Evolutionary conservation across 2,113 vertebrate species (phyloP).

Genomic region (Taurulus bubalis): DNA sequence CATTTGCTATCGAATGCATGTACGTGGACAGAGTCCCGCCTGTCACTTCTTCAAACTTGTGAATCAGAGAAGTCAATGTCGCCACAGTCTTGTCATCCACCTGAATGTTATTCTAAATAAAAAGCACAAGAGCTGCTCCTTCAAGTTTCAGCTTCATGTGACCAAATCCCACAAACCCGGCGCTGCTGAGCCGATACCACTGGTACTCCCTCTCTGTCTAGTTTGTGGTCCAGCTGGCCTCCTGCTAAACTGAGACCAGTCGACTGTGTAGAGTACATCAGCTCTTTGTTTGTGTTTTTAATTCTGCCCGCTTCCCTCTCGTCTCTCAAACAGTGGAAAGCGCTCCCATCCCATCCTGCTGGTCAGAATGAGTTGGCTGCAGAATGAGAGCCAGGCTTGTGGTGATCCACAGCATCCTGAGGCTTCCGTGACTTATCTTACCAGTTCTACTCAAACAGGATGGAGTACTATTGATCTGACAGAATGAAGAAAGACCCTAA

Average conservation of each 20-base stretch:
- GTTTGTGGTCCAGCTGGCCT: slow-evolving; percentile 54
- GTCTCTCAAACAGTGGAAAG: slow-evolving; percentile 48
- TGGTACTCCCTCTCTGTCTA: slow-evolving; percentile 38
- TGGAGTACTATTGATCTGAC: slow-evolving; percentile 64
- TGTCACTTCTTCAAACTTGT: slow-evolving; percentile 9
- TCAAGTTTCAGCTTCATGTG: slow-evolving; percentile 29
- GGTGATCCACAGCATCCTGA: slow-evolving; percentile 77
- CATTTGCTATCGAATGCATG: slow-evolving; percentile 31
- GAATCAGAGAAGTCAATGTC: slow-evolving; percentile 20
- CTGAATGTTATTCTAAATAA: slow-evolving; percentile 17
- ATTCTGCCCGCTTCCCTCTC: slow-evolving; percentile 58
- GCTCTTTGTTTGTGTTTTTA: slow-evolving; percentile 68
- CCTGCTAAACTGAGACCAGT: slow-evolving; percentile 58
- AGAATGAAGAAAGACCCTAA: slow-evolving; percentile 63
- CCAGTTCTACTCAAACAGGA: slow-evolving; percentile 58
- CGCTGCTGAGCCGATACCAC: slow-evolving; percentile 18
- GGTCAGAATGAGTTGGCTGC: slow-evolving; percentile 58
- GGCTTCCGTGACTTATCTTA: slow-evolving; percentile 70
- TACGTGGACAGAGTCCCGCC: neutral
- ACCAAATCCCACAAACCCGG: slow-evolving; percentile 30
- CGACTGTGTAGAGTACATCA: slow-evolving; percentile 53
- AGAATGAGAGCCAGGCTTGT: slow-evolving; percentile 70
- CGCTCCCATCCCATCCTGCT: slow-evolving; percentile 55
- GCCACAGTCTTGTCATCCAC: slow-evolving; percentile 19
- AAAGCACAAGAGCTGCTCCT: slow-evolving; percentile 21